Conservation (phyloP, 1,140 invertebrate genomes). For the Lordiphosa mommai region DNA sequence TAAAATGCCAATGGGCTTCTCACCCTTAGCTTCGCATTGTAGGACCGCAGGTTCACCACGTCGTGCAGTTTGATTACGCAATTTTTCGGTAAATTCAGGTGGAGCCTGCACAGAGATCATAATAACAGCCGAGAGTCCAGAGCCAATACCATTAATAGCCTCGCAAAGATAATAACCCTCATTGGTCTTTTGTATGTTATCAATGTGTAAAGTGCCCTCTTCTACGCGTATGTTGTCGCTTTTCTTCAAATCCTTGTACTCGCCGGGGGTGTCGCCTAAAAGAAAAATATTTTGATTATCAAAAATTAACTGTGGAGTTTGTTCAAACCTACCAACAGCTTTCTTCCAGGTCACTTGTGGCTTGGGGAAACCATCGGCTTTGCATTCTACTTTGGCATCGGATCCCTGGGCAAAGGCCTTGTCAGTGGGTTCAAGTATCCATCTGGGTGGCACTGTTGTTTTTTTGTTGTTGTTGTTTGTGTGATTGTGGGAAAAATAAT, state of each 20-base stretch:
- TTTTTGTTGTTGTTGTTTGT: neutral
- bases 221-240: conserved; percentile 94
- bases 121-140: conserved; percentile 94
- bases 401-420: conserved; percentile 96
- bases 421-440: conserved; percentile 97
- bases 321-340: conserved; percentile 87
- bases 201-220: conserved; percentile 93
- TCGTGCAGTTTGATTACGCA: conserved; percentile 92
- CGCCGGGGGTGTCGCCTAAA: conserved; percentile 91
- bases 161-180: conserved; percentile 98
- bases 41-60: conserved; percentile 94
- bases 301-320: neutral
- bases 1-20: conserved; percentile 96
- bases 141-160: conserved; percentile 96
- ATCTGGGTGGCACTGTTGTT: conserved; percentile 93
- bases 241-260: conserved; percentile 94
- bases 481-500: conserved; percentile 23
- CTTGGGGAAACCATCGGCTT: conserved; percentile 96
- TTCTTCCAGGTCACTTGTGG: conserved; percentile 97
- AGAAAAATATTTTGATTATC: neutral
- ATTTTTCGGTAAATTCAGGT: conserved; percentile 95
- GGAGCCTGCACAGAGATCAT: conserved; percentile 96
- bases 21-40: conserved; percentile 97
- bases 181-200: conserved; percentile 94
- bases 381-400: conserved; percentile 95